Conservation (phyloP, 2,113 vertebrate genomes). For the Callionymus lyra region DNA sequence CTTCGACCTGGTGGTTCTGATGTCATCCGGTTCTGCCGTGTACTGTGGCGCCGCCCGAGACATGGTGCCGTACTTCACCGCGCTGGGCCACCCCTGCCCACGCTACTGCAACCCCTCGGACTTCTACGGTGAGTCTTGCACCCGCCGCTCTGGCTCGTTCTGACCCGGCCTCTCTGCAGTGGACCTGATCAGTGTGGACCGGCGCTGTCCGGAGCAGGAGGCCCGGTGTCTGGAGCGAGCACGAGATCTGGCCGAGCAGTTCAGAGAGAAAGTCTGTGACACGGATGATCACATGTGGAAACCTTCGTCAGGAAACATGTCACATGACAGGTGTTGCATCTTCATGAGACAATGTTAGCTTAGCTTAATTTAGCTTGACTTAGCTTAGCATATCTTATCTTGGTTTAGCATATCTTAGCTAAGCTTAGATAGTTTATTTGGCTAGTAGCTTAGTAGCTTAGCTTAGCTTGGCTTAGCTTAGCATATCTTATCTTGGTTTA, state of each 20-base stretch:
- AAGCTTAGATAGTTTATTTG: too few species aligned
- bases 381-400: too few species aligned
- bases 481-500: too few species aligned
- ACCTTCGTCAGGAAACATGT: constrained; percentile 9
- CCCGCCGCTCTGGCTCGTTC: background rate
- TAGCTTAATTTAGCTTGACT: background rate
- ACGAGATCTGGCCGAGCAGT: constrained; percentile 65
- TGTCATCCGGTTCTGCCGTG: constrained; percentile 78
- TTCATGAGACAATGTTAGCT: background rate
- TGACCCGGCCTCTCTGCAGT: constrained; percentile 60
- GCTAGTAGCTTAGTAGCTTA: too few species aligned
- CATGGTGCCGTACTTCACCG: constrained; percentile 87
- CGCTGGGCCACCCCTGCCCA: constrained; percentile 82
- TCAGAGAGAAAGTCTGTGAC: constrained; percentile 73
- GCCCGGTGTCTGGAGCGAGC: constrained; percentile 69
- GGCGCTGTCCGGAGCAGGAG: constrained; percentile 74
- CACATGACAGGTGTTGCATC: constrained; percentile 30
- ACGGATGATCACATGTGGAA: constrained; percentile 82
- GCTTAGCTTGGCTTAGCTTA: too few species aligned
- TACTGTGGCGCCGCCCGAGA: constrained; percentile 81
- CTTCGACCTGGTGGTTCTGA: constrained; percentile 87
- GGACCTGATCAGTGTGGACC: constrained; percentile 86
- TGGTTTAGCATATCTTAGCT: too few species aligned
- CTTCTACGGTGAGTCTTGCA: constrained; percentile 83
- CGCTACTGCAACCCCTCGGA: constrained; percentile 91